Evolutionary conservation across 2,888 invertebrate species (phyloP).

Genomic region (Cactoblastis cactorum): DNA sequence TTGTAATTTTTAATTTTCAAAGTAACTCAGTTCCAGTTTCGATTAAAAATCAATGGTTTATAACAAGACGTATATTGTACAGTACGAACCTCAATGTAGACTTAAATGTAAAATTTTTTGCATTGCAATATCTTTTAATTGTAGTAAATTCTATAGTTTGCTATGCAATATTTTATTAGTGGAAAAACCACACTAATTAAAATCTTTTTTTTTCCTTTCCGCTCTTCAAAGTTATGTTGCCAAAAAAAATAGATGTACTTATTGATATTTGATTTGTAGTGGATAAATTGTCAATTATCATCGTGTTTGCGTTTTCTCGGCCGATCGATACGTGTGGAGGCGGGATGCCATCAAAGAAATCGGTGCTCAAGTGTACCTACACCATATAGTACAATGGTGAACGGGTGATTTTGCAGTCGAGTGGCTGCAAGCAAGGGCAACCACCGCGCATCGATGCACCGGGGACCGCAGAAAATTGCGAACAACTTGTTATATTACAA

Average conservation of each 20-base stretch:
- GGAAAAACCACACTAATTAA: no score
- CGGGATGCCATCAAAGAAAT: conserved; percentile 38
- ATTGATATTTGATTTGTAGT: conserved; percentile 33
- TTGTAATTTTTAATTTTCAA: no score
- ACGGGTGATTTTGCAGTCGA: conserved; percentile 69
- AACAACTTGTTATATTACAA: not conserved
- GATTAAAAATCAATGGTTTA: no score
- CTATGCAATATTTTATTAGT: no score
- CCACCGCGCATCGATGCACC: conserved; percentile 48
- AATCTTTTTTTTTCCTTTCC: conserved; percentile 9
- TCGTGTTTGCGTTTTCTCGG: conserved; percentile 21
- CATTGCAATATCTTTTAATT: no score
- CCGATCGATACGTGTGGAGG: conserved; percentile 10
- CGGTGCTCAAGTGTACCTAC: conserved; percentile 43
- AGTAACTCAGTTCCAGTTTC: no score
- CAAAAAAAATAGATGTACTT: conserved; percentile 16
- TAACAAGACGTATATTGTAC: no score
- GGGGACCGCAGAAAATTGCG: conserved; percentile 59
- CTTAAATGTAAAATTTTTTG: no score
- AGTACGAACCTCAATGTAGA: no score
- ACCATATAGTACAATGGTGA: conserved; percentile 39
- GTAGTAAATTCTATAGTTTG: no score
- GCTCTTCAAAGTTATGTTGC: conserved; percentile 8
- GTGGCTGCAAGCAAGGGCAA: conserved; percentile 47
- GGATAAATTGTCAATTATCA: conserved; percentile 45